Base-by-base conservation (phyloP, 2,888 invertebrate species). In the Teinopalpus imperialis region DNA sequence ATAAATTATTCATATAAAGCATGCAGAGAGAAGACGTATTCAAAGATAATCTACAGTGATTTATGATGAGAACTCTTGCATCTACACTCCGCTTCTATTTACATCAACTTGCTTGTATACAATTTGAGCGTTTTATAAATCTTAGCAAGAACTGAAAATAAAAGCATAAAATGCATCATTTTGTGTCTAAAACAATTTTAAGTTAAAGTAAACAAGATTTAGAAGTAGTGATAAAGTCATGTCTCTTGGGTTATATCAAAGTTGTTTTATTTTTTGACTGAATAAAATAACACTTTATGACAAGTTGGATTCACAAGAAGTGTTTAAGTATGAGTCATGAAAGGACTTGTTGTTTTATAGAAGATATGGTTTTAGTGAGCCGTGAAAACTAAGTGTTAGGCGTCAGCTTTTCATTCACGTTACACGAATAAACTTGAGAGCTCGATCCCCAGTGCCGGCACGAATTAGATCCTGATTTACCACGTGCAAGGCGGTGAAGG, bases 1-100 rank as follows among this genome's bases (percentile, higher is more conserved):
- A 67, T 83, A 80, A 77, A 82, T 85, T 80, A 85, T 83, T 80
- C 82, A 85, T 79, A 63, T 71, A 63, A 75, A 75, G 74, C 74
- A 78, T 69, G 70, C 69, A 30, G 9, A 62, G 61, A 69, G 73
- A 67, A 68, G 74, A 75, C 71, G 70, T 72, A 69, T 73, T 69
- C 66, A 59, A 64, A 77, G 77, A 85, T 85, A 81, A 86, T 86
- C 86, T 80, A 69, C 61, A 58, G 66, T 85, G 86, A 86, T 85
- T 81, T 85, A 85, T 77, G 82, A 79, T 75, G 76, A 64, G 74
- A 78, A 79, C 73, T 67, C 58, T 53, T 65, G 62, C 66, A 69
- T 78, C 79, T 76, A 74, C 73, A 67, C 69, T 66, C 56, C 48
- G 57, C 62, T 61, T 63, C 59, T 64, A 74, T 74, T 74, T 74